phyloP scores from a whole-genome alignment of 2,888 invertebrate genomes.

The Hedya salicella region DNA sequence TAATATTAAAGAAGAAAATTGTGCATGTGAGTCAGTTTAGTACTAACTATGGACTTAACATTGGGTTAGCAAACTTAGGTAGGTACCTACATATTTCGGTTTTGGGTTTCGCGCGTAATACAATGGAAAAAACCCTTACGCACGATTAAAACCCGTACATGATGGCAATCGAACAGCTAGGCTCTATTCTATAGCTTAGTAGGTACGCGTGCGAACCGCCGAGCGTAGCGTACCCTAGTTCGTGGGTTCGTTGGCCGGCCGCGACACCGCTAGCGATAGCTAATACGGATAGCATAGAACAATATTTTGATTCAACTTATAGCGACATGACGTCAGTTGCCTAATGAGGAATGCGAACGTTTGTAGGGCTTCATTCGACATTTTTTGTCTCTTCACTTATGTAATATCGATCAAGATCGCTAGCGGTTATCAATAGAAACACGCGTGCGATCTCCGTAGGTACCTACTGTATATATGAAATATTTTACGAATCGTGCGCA shows the following conservation, averaged over 20 bases:
- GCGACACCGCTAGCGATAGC: conserved; percentile 53
- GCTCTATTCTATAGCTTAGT: conserved; percentile 47
- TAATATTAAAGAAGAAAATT: too few species aligned
- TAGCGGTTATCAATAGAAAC: too few species aligned
- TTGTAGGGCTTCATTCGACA: not conserved
- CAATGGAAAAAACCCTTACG: not conserved
- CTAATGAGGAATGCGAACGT: not conserved
- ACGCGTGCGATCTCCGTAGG: too few species aligned
- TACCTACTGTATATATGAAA: not conserved
- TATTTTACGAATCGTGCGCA: not conserved
- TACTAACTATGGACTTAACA: not conserved
- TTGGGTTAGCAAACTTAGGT: not conserved
- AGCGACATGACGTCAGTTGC: conserved; percentile 14
- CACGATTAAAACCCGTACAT: not conserved
- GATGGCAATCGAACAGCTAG: not conserved
- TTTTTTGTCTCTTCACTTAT: not conserved
- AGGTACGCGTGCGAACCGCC: conserved; percentile 53
- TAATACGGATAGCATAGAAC: conserved; percentile 35
- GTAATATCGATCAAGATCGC: too few species aligned
- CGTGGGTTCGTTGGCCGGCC: conserved; percentile 74
- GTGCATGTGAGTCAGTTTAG: not conserved
- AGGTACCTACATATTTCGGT: too few species aligned
- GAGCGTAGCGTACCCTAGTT: conserved; percentile 53
- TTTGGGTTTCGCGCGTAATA: not conserved
- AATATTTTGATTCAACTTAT: conserved; percentile 25